These are phyloP conservation scores for Anoplopoma fimbria DNA, from an alignment of 2,113 vertebrate genomes.

Conservation along the genomic window DNA sequence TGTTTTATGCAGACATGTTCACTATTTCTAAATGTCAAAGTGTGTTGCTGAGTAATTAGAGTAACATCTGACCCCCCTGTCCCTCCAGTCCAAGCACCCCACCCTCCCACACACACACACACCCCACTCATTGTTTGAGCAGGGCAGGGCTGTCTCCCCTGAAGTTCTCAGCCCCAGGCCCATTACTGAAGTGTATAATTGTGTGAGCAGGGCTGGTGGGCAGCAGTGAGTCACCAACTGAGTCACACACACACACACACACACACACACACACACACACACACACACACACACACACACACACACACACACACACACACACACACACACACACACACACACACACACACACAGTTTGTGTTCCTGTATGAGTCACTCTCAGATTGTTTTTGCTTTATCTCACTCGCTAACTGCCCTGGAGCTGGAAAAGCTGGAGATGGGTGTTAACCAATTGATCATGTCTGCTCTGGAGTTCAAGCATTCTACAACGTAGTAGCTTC, in stretches of 20 bases:
- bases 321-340: constrained; percentile 31
- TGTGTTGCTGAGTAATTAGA: constrained; percentile 52
- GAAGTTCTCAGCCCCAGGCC: constrained; percentile 63
- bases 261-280: constrained; percentile 75
- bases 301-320: constrained; percentile 18
- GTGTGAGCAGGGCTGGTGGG: constrained; percentile 78
- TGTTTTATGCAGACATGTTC: constrained; percentile 28
- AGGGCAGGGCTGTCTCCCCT: constrained; percentile 73
- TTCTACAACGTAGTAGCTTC: background rate
- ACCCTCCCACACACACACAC: constrained; percentile 45
- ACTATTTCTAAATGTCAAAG: constrained; percentile 74
- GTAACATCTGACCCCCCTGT: constrained; percentile 45
- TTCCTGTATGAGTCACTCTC: constrained; percentile 83
- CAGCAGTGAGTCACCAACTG: constrained; percentile 82
- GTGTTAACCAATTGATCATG: constrained; percentile 46
- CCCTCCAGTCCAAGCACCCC: constrained; percentile 15
- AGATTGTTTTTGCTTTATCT: constrained; percentile 85
- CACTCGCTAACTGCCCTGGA: constrained; percentile 63
- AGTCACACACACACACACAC: constrained; percentile 76
- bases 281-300: constrained; percentile 72
- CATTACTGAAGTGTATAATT: constrained; percentile 63
- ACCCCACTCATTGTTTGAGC: constrained; percentile 59
- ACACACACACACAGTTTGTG: constrained; percentile 73
- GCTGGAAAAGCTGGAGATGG: constrained; percentile 43
- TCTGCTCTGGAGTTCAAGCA: constrained; percentile 21